phyloP scores from a whole-genome alignment of 2,113 vertebrate genomes.

The Ammodytes dubius region DNA sequence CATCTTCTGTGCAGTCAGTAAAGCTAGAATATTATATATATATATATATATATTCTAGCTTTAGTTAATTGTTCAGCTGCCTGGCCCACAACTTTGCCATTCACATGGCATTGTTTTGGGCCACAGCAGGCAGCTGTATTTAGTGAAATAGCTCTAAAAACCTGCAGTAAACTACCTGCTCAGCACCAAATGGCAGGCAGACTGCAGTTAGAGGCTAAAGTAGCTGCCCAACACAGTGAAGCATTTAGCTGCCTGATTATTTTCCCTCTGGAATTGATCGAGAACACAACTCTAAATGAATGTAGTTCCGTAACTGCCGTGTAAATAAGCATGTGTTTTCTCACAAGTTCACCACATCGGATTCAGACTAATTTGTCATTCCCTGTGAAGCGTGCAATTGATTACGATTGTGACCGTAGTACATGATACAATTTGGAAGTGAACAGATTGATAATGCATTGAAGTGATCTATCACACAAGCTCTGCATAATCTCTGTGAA shows the following conservation, averaged over 20 bases:
- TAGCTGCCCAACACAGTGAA: background rate
- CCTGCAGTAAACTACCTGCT: too few relatives aligned
- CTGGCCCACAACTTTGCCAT: background rate
- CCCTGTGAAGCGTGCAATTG: conserved; percentile 1
- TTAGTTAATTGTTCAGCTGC: background rate
- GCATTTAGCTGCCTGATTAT: background rate
- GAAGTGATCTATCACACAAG: conserved; percentile 39
- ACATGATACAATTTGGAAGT: conserved; percentile 26
- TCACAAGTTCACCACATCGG: background rate
- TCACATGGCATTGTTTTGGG: too few relatives aligned
- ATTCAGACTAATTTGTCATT: conserved; percentile 31
- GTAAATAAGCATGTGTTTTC: background rate
- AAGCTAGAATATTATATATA: too few relatives aligned
- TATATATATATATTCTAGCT: background rate
- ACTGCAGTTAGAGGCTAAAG: background rate
- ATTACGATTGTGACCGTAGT: conserved; percentile 31
- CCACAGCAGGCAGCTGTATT: too few relatives aligned
- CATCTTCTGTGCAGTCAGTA: too few relatives aligned
- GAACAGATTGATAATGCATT: conserved; percentile 38
- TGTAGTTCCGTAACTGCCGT: background rate
- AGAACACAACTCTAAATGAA: background rate
- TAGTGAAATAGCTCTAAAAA: too few relatives aligned
- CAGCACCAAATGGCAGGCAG: too few relatives aligned
- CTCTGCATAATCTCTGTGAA: conserved; percentile 44
- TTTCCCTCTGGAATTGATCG: too few relatives aligned